Percentiles rank a stretch among this genome's conserved stretches.
Conservation (phyloP, 2,888 invertebrate genomes). For the Conus canariensis region DNA sequence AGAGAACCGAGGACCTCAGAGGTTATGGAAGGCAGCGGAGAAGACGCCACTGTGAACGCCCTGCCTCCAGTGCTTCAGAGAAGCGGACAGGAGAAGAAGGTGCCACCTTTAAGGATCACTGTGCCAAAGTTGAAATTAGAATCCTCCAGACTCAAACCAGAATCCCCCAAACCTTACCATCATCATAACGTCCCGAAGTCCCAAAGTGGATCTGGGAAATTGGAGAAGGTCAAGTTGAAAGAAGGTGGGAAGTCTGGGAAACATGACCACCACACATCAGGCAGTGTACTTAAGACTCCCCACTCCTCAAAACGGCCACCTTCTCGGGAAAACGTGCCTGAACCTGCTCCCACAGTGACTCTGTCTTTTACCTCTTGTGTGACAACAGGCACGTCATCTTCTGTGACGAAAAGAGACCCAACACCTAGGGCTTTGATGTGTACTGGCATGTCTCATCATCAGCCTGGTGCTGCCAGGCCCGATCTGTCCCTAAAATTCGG, state of each 20-base stretch:
- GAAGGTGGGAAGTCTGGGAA: conserved; percentile 12
- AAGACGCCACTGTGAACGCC: background rate
- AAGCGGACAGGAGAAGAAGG: conserved; percentile 29
- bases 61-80: background rate
- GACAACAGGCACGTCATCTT: background rate
- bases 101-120: conserved; percentile 20
- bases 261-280: background rate
- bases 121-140: conserved; percentile 14
- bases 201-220: background rate
- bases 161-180: conserved; percentile 18
- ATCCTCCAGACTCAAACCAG: background rate
- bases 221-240: conserved; percentile 24
- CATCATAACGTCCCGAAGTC: background rate
- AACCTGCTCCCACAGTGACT: background rate
- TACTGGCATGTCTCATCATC: background rate
- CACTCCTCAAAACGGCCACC: background rate
- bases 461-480: background rate
- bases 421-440: background rate
- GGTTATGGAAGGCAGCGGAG: background rate
- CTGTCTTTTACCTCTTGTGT: background rate
- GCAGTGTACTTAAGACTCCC: background rate
- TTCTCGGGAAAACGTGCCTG: conserved; percentile 11
- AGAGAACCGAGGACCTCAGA: background rate
- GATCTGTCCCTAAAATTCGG: conserved; percentile 11
- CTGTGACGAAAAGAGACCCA: background rate